Evolutionary conservation across 2,888 invertebrate genomes (phyloP).

Genomic region (Eristalis arbustorum): DNA sequence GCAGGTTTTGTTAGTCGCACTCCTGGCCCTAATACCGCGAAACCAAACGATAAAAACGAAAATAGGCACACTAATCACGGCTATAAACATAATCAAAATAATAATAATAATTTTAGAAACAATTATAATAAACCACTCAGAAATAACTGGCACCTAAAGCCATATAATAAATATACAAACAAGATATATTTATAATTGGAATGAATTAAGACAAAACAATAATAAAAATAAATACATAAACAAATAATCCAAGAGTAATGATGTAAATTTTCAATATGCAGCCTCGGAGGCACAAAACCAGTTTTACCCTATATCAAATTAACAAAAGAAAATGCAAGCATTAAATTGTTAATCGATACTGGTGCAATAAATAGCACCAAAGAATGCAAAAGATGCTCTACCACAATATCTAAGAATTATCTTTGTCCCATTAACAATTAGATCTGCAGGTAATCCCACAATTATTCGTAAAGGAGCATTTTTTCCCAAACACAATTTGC

Average conservation of each 20-base stretch:
- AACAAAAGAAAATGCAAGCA: neutral
- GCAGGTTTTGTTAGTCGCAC: neutral
- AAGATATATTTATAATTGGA: neutral
- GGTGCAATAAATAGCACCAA: slow-evolving; percentile 5
- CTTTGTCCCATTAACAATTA: neutral
- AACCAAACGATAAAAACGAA: neutral
- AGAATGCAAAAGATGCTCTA: slow-evolving; percentile 1
- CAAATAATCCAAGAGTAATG: neutral
- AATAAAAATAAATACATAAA: neutral
- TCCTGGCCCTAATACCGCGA: neutral
- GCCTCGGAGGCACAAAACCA: neutral
- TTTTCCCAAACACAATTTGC: slow-evolving; percentile 11
- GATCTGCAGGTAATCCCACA: neutral
- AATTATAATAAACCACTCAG: neutral
- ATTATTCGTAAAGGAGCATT: neutral
- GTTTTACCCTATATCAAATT: neutral
- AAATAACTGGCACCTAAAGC: neutral
- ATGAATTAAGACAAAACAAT: neutral
- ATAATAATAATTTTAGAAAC: neutral
- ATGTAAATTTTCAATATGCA: neutral
- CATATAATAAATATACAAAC: neutral
- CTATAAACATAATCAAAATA: neutral
- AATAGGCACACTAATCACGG: neutral
- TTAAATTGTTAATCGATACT: neutral
- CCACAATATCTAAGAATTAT: neutral